These are phyloP conservation scores for Drosophila mojavensis DNA, from an alignment of 1,140 invertebrate species.

Conservation along the genomic window DNA sequence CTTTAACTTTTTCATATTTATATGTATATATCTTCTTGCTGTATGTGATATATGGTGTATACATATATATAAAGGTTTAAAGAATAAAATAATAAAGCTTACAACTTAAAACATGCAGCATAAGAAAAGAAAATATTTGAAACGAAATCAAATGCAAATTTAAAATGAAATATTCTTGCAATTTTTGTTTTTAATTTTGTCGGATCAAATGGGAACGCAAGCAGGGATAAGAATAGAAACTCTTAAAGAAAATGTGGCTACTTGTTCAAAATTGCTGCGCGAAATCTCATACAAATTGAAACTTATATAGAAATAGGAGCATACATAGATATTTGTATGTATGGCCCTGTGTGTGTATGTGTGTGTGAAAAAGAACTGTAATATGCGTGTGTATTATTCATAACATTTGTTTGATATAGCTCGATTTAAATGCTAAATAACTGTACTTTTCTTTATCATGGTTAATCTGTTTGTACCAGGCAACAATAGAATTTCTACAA, in stretches of 20 bases:
- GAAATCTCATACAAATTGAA: slow-evolving; percentile 76
- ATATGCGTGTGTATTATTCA: slow-evolving; percentile 17
- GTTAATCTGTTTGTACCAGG: slow-evolving; percentile 6
- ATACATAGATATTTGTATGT: neutral
- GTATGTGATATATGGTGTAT: slow-evolving; percentile 38
- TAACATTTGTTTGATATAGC: slow-evolving; percentile 14
- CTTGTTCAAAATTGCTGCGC: slow-evolving; percentile 76
- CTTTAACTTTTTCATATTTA: slow-evolving; percentile 48
- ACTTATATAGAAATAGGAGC: slow-evolving; percentile 62
- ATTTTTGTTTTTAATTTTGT: neutral
- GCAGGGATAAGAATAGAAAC: neutral
- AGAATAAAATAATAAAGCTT: slow-evolving; percentile 15
- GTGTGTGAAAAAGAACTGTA: slow-evolving; percentile 14
- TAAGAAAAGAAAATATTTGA: slow-evolving; percentile 5
- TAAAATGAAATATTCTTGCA: slow-evolving; percentile 2
- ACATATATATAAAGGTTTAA: slow-evolving; percentile 27
- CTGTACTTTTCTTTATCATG: slow-evolving; percentile 51
- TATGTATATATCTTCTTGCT: slow-evolving; percentile 4
- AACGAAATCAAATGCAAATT: slow-evolving; percentile 20
- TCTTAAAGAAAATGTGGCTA: slow-evolving; percentile 38
- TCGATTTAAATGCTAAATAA: slow-evolving; percentile 68
- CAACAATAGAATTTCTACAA: slow-evolving; percentile 38
- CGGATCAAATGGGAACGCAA: neutral
- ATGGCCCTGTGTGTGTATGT: slow-evolving; percentile 12
- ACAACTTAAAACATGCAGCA: slow-evolving; percentile 27